Base-by-base conservation (phyloP, 2,888 invertebrate genomes). In the Eutolmus rufibarbis region DNA sequence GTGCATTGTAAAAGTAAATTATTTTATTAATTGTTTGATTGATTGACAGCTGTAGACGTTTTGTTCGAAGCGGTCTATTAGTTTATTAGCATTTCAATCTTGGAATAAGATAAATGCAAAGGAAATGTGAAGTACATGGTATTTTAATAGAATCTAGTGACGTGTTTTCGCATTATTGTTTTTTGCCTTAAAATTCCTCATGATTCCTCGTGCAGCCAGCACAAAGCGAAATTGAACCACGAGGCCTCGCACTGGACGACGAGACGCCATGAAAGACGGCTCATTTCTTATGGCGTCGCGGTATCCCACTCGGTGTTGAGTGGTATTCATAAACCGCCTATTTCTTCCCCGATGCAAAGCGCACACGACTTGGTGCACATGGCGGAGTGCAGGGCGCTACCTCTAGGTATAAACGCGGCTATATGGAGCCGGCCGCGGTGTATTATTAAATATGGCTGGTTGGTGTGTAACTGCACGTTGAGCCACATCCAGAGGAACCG, bases 391-490 rank as follows among this genome's bases (percentile, higher is more conserved):
- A 46, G 51, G 51, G 23, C 84, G 31, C 23, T 85, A 85, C 31
- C 40, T 40, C 34, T 23, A 46, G 43, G 14, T 46, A 85, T 74
- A 85, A 46, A 7, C 85, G 23, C 85, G 85, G 43, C 9, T 74
- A 51, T 74, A 46, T 23, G 46, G 23, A 74, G 74, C 74, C 16
- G n/a, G n/a, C 85, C 85, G 46, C 56, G 74, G 85, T 74, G 31
- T 85, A 34, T 74, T 85, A 85, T 85, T 85, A 85, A 85, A 85
- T 85, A 85, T 85, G 85, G 85, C 85, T 85, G 85, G 74, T 85
- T 34, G 85, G 16, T 43, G 74, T n/a, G 74, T 74, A 85, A 74
- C 85, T 74, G 85, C 74, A 74, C 46, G 46, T 74, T n/a, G 37
- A 74, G 37, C 43, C 74, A n/a, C 28, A 74, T 74, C 43, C 51